Evolutionary conservation across 2,888 invertebrate species (phyloP).

Genomic region (Dicroscelio sp.): DNA sequence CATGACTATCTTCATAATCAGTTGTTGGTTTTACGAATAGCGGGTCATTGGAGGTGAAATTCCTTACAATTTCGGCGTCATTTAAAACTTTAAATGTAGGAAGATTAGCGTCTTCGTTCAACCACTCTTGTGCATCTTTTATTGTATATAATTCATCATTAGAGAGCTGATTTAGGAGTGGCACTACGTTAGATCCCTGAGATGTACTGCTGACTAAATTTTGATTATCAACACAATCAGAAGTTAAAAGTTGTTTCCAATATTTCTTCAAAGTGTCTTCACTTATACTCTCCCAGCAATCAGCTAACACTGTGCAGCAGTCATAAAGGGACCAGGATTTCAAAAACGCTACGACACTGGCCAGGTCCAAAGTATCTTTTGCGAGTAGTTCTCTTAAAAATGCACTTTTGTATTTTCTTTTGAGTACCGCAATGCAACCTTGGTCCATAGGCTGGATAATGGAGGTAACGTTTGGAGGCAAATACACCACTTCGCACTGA

Average conservation of each 20-base stretch:
- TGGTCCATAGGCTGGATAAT: slow-evolving; percentile 6
- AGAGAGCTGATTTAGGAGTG: not conserved
- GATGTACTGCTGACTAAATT: no score
- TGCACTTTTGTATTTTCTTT: slow-evolving; percentile 11
- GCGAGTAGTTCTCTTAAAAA: not conserved
- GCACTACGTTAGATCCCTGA: not conserved
- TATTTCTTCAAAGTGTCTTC: not conserved
- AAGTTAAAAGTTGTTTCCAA: not conserved
- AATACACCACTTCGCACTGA: slow-evolving; percentile 11
- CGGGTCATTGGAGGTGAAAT: not conserved
- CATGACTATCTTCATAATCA: not conserved
- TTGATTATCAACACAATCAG: not conserved
- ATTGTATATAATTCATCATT: not conserved
- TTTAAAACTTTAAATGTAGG: not conserved
- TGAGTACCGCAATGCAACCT: not conserved
- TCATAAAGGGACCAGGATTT: slow-evolving; percentile 16
- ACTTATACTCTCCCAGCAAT: not conserved
- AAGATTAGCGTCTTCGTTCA: not conserved
- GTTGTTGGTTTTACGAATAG: not conserved
- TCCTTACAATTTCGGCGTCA: not conserved
- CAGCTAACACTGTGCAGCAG: not conserved
- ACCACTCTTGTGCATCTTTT: not conserved
- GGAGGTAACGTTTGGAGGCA: slow-evolving; percentile 8
- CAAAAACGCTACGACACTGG: not conserved
- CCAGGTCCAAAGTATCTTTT: not conserved